phyloP scores from a whole-genome alignment of 2,113 vertebrate species.

The Hiodon tergisus region DNA sequence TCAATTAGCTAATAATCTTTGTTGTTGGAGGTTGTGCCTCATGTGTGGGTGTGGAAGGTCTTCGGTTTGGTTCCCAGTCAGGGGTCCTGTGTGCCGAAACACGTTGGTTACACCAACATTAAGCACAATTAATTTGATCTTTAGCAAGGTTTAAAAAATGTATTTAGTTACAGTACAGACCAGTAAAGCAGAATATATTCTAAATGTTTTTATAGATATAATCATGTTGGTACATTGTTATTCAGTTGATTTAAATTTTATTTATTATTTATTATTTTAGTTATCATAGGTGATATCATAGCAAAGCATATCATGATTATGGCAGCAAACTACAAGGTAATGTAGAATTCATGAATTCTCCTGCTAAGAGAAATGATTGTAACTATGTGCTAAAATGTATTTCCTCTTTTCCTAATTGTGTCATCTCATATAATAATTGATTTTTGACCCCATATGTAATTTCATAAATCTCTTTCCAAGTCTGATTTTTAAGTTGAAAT shows the following conservation, averaged over 20 bases:
- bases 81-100: no score
- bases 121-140: slow-evolving; percentile 45
- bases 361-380: slow-evolving; percentile 9
- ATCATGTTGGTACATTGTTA: slow-evolving; percentile 30
- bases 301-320: neutral
- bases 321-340: slow-evolving; percentile 4
- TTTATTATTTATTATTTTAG: slow-evolving; percentile 25
- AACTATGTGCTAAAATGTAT: slow-evolving; percentile 8
- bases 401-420: slow-evolving; percentile 23
- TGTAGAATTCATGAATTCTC: slow-evolving; percentile 4
- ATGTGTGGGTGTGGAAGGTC: no score
- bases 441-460: slow-evolving; percentile 45
- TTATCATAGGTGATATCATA: neutral
- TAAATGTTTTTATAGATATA: slow-evolving; percentile 39
- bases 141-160: slow-evolving; percentile 34
- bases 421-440: slow-evolving; percentile 47
- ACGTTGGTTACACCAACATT: slow-evolving; percentile 11
- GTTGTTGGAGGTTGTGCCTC: no score
- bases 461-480: slow-evolving; percentile 42
- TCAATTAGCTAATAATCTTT: no score
- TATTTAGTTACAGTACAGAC: slow-evolving; percentile 42
- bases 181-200: slow-evolving; percentile 35
- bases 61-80: no score
- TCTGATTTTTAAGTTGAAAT: slow-evolving; percentile 62
- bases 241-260: slow-evolving; percentile 34